These are phyloP conservation scores for Xenotilapia leptura DNA, from an alignment of 2,113 vertebrate genomes.

Conservation along the genomic window DNA sequence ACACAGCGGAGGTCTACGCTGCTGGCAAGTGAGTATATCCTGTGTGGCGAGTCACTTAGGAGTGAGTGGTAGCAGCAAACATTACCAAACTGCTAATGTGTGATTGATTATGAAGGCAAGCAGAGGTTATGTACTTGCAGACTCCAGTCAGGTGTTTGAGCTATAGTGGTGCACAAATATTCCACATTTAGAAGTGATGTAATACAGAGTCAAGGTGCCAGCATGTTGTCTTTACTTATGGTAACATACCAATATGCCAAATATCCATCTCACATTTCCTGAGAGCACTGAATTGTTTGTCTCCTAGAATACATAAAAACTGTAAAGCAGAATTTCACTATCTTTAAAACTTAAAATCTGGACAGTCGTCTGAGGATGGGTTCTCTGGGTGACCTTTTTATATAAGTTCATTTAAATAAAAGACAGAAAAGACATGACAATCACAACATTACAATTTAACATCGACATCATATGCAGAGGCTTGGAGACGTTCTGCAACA, in stretches of 20 bases:
- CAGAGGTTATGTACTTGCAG: background rate
- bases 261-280: background rate
- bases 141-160: background rate
- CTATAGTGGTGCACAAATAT: background rate
- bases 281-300: background rate
- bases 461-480: background rate
- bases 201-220: background rate
- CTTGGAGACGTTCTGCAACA: background rate
- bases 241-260: background rate
- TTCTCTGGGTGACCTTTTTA: background rate
- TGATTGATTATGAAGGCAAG: background rate
- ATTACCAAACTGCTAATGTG: background rate
- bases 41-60: background rate
- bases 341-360: background rate
- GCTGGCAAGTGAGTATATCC: constrained; percentile 90
- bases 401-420: background rate
- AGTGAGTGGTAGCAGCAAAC: background rate
- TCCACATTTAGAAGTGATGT: background rate
- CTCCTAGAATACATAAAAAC: background rate
- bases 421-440: background rate
- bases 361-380: background rate
- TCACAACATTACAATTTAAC: background rate
- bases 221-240: background rate
- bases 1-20: constrained; percentile 96
- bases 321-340: background rate